These are phyloP conservation scores for Nibea albiflora DNA, from an alignment of 2,113 vertebrate genomes.

Conservation along the genomic window DNA sequence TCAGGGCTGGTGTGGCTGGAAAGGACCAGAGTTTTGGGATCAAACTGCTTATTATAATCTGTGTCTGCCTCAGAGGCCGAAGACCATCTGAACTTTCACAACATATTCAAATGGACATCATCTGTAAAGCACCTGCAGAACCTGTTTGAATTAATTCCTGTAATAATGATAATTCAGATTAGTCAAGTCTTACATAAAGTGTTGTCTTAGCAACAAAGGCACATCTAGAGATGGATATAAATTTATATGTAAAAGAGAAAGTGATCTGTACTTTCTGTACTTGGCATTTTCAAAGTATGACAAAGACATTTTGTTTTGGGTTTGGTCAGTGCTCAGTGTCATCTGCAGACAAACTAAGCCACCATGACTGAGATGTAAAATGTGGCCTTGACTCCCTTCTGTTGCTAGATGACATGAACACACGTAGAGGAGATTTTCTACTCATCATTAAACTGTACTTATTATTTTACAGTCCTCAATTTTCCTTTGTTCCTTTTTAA, in stretches of 20 bases:
- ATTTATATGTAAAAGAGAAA: slow-evolving; percentile 17
- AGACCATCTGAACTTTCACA: slow-evolving; percentile 82
- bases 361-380: neutral
- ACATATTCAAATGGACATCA: neutral
- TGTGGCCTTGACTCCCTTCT: neutral
- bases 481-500: neutral
- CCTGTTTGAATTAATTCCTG: neutral
- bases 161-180: neutral
- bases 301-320: neutral
- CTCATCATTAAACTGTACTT: slow-evolving; percentile 6
- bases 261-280: neutral
- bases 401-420: neutral
- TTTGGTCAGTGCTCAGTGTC: neutral
- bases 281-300: neutral
- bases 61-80: slow-evolving; percentile 93
- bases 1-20: slow-evolving; percentile 99
- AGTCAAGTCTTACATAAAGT: neutral
- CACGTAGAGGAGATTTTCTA: neutral
- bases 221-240: neutral
- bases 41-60: slow-evolving; percentile 96
- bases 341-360: neutral
- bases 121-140: slow-evolving; percentile 18
- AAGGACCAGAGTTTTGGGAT: slow-evolving; percentile 94
- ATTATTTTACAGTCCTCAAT: neutral
- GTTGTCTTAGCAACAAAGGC: slow-evolving; percentile 1